phyloP scores from a whole-genome alignment of 2,113 vertebrate genomes.

The Cisticola juncidis region DNA sequence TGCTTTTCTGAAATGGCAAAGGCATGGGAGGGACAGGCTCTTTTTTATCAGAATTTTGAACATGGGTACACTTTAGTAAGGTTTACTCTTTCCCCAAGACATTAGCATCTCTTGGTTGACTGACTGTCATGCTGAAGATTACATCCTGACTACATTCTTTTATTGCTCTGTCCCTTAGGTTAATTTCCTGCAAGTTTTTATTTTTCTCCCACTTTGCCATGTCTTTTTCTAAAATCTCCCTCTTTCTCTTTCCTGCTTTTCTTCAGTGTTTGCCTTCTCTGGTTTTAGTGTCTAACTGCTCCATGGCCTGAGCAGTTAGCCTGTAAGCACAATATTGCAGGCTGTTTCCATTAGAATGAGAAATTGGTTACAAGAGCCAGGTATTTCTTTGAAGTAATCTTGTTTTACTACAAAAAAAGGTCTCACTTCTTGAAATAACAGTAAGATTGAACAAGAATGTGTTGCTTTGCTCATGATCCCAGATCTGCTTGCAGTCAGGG shows the following conservation, averaged over 20 bases:
- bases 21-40: not conserved
- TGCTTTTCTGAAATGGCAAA: conserved; percentile 53
- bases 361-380: conserved; percentile 45
- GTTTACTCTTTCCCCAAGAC: not conserved
- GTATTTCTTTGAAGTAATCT: conserved; percentile 61
- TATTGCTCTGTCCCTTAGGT: not conserved
- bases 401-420: conserved; percentile 9
- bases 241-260: not conserved
- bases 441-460: not conserved
- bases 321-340: fast-evolving
- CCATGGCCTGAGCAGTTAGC: not conserved
- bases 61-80: not conserved
- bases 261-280: not conserved
- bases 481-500: not conserved
- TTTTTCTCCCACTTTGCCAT: not conserved
- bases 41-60: not conserved
- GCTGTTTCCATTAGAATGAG: conserved; percentile 49
- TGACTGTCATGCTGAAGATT: not conserved
- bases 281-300: not conserved
- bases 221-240: not conserved
- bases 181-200: not conserved
- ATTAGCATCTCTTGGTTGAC: not conserved
- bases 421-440: not conserved
- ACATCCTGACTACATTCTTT: not conserved
- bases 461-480: not conserved